Conservation (phyloP, 2,113 vertebrate genomes). For the Oryzias melastigma region DNA sequence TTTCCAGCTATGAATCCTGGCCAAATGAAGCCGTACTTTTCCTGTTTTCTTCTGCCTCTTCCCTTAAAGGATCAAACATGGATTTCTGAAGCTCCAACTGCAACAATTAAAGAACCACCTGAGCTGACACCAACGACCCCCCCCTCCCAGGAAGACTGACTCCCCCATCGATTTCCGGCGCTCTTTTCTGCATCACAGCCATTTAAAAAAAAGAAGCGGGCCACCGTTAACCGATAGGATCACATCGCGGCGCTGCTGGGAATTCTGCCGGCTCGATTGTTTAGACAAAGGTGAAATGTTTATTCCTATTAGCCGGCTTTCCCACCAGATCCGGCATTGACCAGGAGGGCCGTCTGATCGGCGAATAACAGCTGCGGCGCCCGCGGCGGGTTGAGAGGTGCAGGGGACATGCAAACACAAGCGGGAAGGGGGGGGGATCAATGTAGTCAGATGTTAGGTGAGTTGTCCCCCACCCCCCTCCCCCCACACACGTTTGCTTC, state of each 20-base stretch:
- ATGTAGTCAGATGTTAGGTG: constrained; percentile 76
- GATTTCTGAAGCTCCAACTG: constrained; percentile 32
- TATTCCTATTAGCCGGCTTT: constrained; percentile 73
- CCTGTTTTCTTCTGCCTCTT: too few species aligned
- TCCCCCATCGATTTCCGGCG: constrained; percentile 47
- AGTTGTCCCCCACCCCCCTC: constrained; percentile 47
- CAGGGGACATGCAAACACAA: constrained; percentile 68
- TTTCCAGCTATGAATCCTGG: too few species aligned
- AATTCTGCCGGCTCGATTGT: constrained; percentile 69
- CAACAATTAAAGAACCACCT: constrained; percentile 70
- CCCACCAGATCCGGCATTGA: constrained; percentile 70
- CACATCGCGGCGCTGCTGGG: constrained; percentile 39
- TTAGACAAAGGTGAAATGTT: constrained; percentile 79
- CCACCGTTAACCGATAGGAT: constrained; percentile 50
- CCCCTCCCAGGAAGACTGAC: constrained; percentile 38
- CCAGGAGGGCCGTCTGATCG: constrained; percentile 54
- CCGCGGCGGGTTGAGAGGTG: constrained; percentile 30
- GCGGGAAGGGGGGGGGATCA: constrained; percentile 57
- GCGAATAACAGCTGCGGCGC: constrained; percentile 65
- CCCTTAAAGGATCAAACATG: constrained; percentile 11
- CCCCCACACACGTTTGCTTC: constrained; percentile 49
- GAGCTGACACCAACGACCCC: constrained; percentile 34
- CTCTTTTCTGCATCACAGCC: constrained; percentile 44
- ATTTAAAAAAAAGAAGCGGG: constrained; percentile 51
- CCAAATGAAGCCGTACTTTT: too few species aligned